Conservation (phyloP, 2,888 invertebrate genomes). For the Diplolepis rosae region DNA sequence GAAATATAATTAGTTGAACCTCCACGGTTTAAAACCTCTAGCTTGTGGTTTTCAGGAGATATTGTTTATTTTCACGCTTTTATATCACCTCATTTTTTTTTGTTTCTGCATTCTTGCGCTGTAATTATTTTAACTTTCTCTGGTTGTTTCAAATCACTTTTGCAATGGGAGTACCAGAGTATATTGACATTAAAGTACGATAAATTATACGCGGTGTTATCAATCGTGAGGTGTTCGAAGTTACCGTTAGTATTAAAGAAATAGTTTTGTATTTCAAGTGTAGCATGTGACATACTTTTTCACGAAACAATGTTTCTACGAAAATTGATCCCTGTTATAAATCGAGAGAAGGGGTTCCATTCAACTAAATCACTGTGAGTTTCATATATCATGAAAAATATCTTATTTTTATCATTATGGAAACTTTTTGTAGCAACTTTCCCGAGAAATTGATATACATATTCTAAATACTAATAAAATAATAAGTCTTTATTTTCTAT, state of each 20-base stretch:
- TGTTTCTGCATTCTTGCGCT: neutral
- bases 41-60: neutral
- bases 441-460: neutral
- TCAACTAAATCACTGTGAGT: constrained; percentile 16
- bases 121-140: constrained; percentile 9
- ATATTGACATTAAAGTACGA: constrained; percentile 2
- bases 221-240: neutral
- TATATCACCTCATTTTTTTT: neutral
- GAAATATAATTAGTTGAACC: too few species aligned
- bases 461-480: too few species aligned
- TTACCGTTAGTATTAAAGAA: neutral
- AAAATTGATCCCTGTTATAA: constrained; percentile 12
- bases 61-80: neutral
- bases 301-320: neutral
- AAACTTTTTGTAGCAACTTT: neutral
- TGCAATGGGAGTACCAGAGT: constrained; percentile 20
- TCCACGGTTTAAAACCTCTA: neutral
- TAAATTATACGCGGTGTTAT: neutral
- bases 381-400: neutral
- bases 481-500: too few species aligned
- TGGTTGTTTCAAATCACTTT: neutral
- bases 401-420: neutral
- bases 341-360: constrained; percentile 2
- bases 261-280: neutral
- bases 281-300: neutral